Evolutionary conservation across 2,888 invertebrate species (phyloP).

Genomic region (Ormyrus thymus): DNA sequence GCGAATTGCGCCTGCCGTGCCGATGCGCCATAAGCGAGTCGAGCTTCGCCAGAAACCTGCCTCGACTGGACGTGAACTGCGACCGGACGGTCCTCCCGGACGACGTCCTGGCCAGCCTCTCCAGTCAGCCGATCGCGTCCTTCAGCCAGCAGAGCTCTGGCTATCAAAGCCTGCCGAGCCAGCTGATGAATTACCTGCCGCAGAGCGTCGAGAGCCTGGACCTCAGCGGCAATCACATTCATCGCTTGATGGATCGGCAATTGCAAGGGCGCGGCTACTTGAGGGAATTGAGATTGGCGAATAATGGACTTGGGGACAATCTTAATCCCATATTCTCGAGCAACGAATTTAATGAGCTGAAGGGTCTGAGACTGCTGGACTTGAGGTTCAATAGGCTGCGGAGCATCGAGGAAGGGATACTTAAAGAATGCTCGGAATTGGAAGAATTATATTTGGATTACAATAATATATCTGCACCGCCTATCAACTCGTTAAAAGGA

Average conservation of each 20-base stretch:
- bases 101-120: constrained; percentile 86
- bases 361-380: constrained; percentile 84
- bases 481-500: constrained; percentile 87
- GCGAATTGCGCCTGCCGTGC: constrained; percentile 86
- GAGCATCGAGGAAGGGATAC: constrained; percentile 89
- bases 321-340: constrained; percentile 93
- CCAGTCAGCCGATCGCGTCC: constrained; percentile 86
- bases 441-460: constrained; percentile 88
- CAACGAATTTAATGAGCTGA: constrained; percentile 87
- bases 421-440: constrained; percentile 87
- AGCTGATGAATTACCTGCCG: constrained; percentile 72
- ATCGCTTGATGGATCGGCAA: constrained; percentile 86
- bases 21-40: constrained; percentile 73
- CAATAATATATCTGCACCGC: constrained; percentile 86
- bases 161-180: constrained; percentile 84
- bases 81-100: constrained; percentile 88
- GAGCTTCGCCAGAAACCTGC: constrained; percentile 70
- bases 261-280: constrained; percentile 82
- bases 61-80: constrained; percentile 85
- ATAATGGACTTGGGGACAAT: constrained; percentile 92
- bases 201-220: constrained; percentile 86
- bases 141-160: constrained; percentile 89
- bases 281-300: constrained; percentile 83
- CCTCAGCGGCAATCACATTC: constrained; percentile 87
- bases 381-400: constrained; percentile 88